Evolutionary conservation across 2,888 invertebrate genomes (phyloP).

Genomic region (Petrolisthes manimaculis): DNA sequence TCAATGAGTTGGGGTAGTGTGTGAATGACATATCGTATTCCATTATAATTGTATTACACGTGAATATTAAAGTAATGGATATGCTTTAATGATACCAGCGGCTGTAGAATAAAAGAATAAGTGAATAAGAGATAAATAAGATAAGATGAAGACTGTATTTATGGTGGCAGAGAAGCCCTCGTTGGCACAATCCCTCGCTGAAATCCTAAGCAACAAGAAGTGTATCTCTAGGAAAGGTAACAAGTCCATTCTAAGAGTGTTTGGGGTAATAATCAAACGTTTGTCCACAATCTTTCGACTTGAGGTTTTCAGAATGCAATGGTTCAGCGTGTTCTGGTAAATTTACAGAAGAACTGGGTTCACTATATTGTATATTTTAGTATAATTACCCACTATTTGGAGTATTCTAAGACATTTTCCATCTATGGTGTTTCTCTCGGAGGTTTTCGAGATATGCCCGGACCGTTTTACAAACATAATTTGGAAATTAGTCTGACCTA

Average conservation of each 20-base stretch:
- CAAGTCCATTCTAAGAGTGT: no score
- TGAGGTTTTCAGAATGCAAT: no score
- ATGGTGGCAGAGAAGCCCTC: constrained; percentile 99
- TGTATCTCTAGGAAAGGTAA: constrained; percentile 82
- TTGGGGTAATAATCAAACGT: neutral
- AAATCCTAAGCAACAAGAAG: constrained; percentile 90
- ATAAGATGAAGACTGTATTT: constrained; percentile 77
- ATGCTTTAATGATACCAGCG: neutral
- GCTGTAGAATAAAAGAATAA: neutral
- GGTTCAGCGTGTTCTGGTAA: no score
- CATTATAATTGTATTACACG: neutral
- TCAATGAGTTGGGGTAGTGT: neutral
- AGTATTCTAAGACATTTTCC: no score
- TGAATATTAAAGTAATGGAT: neutral
- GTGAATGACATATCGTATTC: neutral
- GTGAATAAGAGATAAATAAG: neutral
- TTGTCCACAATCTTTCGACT: no score
- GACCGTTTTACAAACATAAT: no score
- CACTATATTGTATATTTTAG: no score
- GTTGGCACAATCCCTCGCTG: constrained; percentile 92
- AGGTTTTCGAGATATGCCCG: no score
- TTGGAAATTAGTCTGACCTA: no score
- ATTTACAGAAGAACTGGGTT: no score
- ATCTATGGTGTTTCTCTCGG: no score
- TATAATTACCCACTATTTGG: no score